phyloP scores from a whole-genome alignment of 92 coral and sea anemone genomes.

The Porites lobata region DNA sequence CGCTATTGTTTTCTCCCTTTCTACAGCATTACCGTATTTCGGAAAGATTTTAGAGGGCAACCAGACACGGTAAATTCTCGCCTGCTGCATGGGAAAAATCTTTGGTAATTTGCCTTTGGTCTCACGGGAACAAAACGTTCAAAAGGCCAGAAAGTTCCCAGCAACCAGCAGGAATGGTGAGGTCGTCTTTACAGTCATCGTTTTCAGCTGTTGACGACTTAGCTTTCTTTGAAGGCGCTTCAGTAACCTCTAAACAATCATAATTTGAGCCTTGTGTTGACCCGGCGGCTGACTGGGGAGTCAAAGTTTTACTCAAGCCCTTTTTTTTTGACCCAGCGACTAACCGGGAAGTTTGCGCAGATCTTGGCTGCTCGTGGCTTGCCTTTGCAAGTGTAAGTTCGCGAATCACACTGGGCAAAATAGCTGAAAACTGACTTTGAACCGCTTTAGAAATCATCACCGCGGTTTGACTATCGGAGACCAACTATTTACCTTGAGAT shows the following conservation, averaged over 20 bases:
- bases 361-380: constrained; percentile 43
- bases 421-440: constrained; percentile 16
- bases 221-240: constrained; percentile 19
- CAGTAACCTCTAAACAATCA: constrained; percentile 23
- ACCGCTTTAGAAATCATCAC: constrained; percentile 24
- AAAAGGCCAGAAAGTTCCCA: constrained; percentile 32
- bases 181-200: constrained; percentile 13
- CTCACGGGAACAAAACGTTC: constrained; percentile 13
- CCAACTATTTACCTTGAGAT: constrained; percentile 23
- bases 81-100: not conserved
- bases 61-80: too few relatives aligned
- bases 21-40: too few relatives aligned
- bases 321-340: too few relatives aligned
- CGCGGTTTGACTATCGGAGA: not conserved
- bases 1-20: too few relatives aligned
- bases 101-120: not conserved
- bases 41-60: too few relatives aligned
- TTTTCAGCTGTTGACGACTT: constrained; percentile 8
- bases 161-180: constrained; percentile 34
- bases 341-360: constrained; percentile 24
- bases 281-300: constrained; percentile 15
- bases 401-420: constrained; percentile 26
- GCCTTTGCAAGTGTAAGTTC: constrained; percentile 19
- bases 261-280: constrained; percentile 38
- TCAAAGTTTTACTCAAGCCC: too few relatives aligned